Percentiles rank a stretch among this genome's conserved stretches.
Conservation (phyloP, 2,888 invertebrate species). For the Andrena camellia region DNA sequence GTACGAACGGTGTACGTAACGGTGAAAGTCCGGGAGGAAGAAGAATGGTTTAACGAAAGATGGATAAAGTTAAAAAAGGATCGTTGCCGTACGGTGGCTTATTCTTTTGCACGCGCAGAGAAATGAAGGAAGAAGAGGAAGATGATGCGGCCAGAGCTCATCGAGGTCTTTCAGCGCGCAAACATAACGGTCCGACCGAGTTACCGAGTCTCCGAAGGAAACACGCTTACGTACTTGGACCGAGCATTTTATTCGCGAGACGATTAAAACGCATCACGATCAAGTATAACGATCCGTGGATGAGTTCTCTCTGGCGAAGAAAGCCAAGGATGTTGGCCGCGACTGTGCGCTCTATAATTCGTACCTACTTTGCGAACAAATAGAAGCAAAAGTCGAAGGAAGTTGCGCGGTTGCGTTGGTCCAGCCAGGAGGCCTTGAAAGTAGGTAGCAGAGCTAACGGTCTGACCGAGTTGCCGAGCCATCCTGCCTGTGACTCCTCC, state of each 20-base stretch:
- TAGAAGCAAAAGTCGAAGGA: slow-evolving; percentile 31
- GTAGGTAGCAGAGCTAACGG: slow-evolving; percentile 76
- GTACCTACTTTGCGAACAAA: not conserved
- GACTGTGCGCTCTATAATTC: not conserved
- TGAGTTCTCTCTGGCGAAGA: not conserved
- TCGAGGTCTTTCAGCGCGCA: slow-evolving; percentile 79
- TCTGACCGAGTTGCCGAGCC: slow-evolving; percentile 78
- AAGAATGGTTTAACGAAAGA: not conserved
- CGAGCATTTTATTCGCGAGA: slow-evolving; percentile 1
- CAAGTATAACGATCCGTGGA: not conserved
- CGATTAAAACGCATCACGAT: not conserved
- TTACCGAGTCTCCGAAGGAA: slow-evolving; percentile 71
- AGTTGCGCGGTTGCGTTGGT: slow-evolving; percentile 42
- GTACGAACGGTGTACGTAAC: slow-evolving; percentile 18
- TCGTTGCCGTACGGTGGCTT: not conserved
- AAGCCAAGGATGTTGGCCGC: slow-evolving; percentile 14
- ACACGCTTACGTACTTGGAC: slow-evolving; percentile 14
- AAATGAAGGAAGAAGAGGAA: slow-evolving; percentile 34
- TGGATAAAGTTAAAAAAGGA: not conserved
- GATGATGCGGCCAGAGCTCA: slow-evolving; percentile 73
- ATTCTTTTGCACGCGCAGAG: not conserved
- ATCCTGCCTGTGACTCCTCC: slow-evolving; percentile 47
- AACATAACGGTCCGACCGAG: slow-evolving; percentile 80
- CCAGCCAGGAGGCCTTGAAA: slow-evolving; percentile 60
- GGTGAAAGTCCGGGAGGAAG: not conserved